These are phyloP conservation scores for Tholera decimalis DNA, from an alignment of 2,888 invertebrate genomes.

Conservation along the genomic window DNA sequence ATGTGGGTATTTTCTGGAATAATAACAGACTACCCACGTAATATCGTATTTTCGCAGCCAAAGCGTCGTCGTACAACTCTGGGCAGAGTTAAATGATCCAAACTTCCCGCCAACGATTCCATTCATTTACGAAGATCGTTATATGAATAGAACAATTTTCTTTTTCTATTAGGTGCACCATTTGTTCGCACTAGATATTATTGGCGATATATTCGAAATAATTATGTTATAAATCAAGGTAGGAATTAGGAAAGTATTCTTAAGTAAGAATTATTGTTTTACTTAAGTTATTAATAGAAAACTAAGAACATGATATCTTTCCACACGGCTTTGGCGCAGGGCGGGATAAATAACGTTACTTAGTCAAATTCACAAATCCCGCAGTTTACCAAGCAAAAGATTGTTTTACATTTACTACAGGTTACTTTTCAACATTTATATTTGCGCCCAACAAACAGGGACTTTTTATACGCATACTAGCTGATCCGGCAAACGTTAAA, in stretches of 20 bases:
- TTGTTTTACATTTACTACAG: constrained; percentile 62
- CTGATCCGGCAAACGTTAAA: no score
- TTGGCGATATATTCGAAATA: constrained; percentile 31
- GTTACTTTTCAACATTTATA: constrained; percentile 58
- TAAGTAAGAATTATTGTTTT: constrained; percentile 16
- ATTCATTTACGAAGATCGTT: constrained; percentile 40
- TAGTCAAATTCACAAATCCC: constrained; percentile 63
- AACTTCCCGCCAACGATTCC: constrained; percentile 37
- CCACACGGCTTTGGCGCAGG: neutral
- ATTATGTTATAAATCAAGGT: constrained; percentile 41
- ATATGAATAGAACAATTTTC: constrained; percentile 35
- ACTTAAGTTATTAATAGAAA: neutral
- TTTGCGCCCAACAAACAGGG: constrained; percentile 60
- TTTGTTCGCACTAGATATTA: constrained; percentile 42
- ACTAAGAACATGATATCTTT: constrained; percentile 4
- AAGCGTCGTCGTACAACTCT: constrained; percentile 15
- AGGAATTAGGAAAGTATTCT: constrained; percentile 1
- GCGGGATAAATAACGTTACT: constrained; percentile 67
- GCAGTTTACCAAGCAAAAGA: constrained; percentile 59
- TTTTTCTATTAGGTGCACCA: constrained; percentile 29
- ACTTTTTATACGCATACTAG: constrained; percentile 8
- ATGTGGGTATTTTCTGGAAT: constrained; percentile 23
- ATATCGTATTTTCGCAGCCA: constrained; percentile 23
- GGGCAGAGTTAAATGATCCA: constrained; percentile 38
- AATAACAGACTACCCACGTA: constrained; percentile 20